Conservation (phyloP, 2,797 vertebrate genomes). For the Sebastes umbrosus region DNA sequence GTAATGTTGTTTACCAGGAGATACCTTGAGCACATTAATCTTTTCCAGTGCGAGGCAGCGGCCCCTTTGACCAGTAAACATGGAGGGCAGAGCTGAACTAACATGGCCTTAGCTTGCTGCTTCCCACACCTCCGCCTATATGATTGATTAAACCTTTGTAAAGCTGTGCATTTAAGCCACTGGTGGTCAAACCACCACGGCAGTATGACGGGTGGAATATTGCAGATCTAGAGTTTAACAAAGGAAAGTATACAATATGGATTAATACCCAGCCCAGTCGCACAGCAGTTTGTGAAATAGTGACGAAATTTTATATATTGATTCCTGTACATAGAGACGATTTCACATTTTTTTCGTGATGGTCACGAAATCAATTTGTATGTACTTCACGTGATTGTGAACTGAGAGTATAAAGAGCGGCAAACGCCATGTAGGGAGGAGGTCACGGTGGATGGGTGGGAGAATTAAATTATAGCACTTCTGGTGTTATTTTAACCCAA, state of each 20-base stretch:
- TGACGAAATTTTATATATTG: too few relatives aligned
- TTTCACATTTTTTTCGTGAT: too few relatives aligned
- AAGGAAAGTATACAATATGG: background rate
- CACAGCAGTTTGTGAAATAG: too few relatives aligned
- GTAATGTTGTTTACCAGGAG: slow-evolving; percentile 64
- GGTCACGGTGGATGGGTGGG: too few relatives aligned
- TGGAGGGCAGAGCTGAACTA: slow-evolving; percentile 50
- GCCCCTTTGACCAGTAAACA: slow-evolving; percentile 67
- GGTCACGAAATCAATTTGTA: too few relatives aligned
- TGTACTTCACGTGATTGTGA: too few relatives aligned
- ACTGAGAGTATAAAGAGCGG: too few relatives aligned
- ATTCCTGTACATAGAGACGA: too few relatives aligned
- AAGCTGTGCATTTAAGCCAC: slow-evolving; percentile 29
- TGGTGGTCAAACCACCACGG: background rate
- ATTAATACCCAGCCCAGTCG: background rate
- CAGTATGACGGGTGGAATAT: background rate
- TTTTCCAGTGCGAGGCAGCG: slow-evolving; percentile 48
- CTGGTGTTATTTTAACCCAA: too few relatives aligned
- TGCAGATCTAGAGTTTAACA: background rate
- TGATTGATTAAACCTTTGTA: slow-evolving; percentile 63
- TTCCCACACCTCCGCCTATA: slow-evolving; percentile 31
- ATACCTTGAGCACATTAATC: slow-evolving; percentile 70
- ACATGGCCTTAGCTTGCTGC: slow-evolving; percentile 51
- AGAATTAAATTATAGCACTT: too few relatives aligned
- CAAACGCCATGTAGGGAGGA: too few relatives aligned